Evolutionary conservation across 2,797 vertebrate species (phyloP), one percentile per base, ranked within the genome.

Genomic region (Cuculus canorus): DNA sequence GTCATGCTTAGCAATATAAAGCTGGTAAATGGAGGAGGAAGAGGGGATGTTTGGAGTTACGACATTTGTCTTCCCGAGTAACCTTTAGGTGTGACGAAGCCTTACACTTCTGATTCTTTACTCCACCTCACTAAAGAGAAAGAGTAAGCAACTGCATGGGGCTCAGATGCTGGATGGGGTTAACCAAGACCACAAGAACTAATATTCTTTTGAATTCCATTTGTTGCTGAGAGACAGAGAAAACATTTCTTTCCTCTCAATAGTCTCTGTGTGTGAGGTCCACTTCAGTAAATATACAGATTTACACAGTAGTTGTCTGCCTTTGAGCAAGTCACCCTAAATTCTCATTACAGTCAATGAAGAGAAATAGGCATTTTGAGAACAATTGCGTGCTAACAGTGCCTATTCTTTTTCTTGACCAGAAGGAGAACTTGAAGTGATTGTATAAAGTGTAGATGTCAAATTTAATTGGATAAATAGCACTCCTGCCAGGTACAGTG

Each of bases 141-240:
- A 16, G 59, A 37, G 59, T 5, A 11, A 25, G 35, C 11, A 18
- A 11, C 59, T 59, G n/a, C 9, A 48, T 47, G 35, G 16, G 9
- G 8, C 30, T 64, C 15, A 75, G 23, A 13, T 71, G 33, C 15
- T 1, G 0, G 1, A 4, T 4, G 2, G 19, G 32, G 11, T 32
- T 68, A 72, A 48, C 9, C 6, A n/a, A 52, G 14, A 64, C 12
- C 8, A n/a, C 14, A 14, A 37, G 15, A 11, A 18, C 9, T 37
- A 70, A 66, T 27, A 70, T 22, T 47, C 5, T 82, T 84, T 68
- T 70, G 14, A 78, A 66, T 63, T 65, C 37, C 57, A 2, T 32
- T 32, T 39, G 23, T n/a, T 17, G n/a, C 5, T 41, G 33, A 82
- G 37, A 63, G 18, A 27, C 27, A 73, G 14, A 17, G 5, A 57